phyloP scores from a whole-genome alignment of 2,113 vertebrate species.

The Lampris megalopsis region DNA sequence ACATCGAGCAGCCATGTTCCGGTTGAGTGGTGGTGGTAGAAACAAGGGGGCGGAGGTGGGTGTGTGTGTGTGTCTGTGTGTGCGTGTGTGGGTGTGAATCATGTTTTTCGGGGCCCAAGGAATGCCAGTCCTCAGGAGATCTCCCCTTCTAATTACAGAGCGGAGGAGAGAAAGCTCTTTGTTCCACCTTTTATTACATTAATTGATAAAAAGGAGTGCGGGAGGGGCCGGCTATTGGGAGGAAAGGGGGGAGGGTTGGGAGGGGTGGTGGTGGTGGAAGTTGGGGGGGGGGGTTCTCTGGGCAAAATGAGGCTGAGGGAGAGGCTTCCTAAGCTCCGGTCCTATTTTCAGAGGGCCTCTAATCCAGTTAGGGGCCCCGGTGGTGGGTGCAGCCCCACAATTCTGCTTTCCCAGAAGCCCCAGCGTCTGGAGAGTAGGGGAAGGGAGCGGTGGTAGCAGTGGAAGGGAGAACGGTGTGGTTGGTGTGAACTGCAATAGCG shows the following conservation, averaged over 20 bases:
- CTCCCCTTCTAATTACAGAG: conserved; percentile 82
- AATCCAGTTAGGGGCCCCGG: conserved; percentile 79
- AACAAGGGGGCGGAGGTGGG: conserved; percentile 5
- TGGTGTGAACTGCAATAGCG: conserved; percentile 57
- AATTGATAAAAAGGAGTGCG: conserved; percentile 82
- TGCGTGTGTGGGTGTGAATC: conserved; percentile 40
- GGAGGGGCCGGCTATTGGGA: conserved; percentile 58
- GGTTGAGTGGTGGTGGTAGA: conserved; percentile 56
- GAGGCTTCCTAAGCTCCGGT: conserved; percentile 57
- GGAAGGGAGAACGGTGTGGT: conserved; percentile 37
- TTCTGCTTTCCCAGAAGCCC: conserved; percentile 56
- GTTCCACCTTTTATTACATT: conserved; percentile 85
- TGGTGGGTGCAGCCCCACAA: conserved; percentile 32
- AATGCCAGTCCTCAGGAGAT: conserved; percentile 78
- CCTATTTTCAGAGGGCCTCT: conserved; percentile 74
- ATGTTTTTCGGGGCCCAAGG: conserved; percentile 73
- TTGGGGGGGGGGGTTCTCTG: conserved; percentile 49
- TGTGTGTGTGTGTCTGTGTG: neutral
- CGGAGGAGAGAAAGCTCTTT: conserved; percentile 79
- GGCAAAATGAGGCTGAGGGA: conserved; percentile 68
- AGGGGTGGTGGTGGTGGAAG: conserved; percentile 28
- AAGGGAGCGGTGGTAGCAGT: conserved; percentile 30
- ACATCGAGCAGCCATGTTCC: conserved; percentile 70
- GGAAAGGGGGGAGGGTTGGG: conserved; percentile 9
- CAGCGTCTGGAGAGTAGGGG: conserved; percentile 21